phyloP scores from a whole-genome alignment of 2,888 invertebrate genomes.

The Gnatocerus cornutus region DNA sequence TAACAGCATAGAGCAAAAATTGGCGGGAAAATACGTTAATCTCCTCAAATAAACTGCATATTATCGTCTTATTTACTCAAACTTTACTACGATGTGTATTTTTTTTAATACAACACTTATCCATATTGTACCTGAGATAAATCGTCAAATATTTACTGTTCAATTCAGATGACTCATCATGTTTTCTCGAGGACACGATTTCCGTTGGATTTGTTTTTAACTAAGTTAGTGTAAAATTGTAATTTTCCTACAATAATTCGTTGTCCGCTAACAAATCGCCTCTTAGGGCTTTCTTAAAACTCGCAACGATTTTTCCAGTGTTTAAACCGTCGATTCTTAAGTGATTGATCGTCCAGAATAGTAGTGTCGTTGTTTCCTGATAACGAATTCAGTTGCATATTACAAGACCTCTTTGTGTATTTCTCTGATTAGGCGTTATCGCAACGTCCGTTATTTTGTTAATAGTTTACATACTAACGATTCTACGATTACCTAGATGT shows the following conservation, averaged over 20 bases:
- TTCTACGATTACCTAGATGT: constrained; percentile 53
- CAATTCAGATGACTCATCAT: background rate
- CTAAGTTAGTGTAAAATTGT: background rate
- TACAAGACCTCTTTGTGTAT: constrained; percentile 21
- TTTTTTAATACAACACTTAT: background rate
- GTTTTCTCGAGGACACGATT: background rate
- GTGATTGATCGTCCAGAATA: constrained; percentile 17
- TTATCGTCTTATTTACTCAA: no score
- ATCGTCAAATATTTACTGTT: constrained; percentile 6
- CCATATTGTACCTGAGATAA: constrained; percentile 5
- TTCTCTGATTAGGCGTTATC: constrained; percentile 54
- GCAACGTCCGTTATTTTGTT: constrained; percentile 51
- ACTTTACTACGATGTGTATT: background rate
- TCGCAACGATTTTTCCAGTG: constrained; percentile 13
- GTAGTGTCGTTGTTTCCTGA: constrained; percentile 25
- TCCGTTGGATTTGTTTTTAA: background rate
- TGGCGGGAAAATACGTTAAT: no score
- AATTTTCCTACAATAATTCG: background rate
- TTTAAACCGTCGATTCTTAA: constrained; percentile 27
- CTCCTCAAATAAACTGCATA: no score
- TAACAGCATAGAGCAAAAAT: no score
- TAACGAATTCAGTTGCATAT: constrained; percentile 41
- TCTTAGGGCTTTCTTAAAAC: background rate
- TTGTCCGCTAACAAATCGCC: constrained; percentile 9
- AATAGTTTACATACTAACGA: constrained; percentile 58